Percentiles rank a stretch among this genome's conserved stretches.
Conservation (phyloP, 2,113 vertebrate genomes). For the Odontesthes bonariensis region DNA sequence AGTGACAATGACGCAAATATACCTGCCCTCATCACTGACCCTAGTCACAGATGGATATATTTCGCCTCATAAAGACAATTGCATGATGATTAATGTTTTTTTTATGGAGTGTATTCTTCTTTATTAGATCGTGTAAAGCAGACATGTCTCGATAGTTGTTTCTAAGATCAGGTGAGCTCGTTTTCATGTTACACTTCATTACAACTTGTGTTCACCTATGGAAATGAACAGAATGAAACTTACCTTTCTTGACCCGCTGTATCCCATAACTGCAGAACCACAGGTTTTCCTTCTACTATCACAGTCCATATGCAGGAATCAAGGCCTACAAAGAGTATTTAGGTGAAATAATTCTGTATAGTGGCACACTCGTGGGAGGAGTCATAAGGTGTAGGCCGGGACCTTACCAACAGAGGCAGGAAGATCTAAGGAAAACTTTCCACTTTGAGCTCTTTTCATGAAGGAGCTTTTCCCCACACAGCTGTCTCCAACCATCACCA, state of each 20-base stretch:
- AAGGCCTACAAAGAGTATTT: slow-evolving; percentile 82
- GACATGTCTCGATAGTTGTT: too few species aligned
- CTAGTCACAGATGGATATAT: neutral
- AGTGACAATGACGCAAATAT: neutral
- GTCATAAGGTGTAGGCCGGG: neutral
- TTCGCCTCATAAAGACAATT: too few species aligned
- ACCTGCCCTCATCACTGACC: neutral
- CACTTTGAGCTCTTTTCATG: slow-evolving; percentile 84
- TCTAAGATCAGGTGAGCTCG: too few species aligned
- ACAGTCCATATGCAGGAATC: slow-evolving; percentile 88
- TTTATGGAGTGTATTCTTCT: too few species aligned
- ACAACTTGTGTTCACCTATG: too few species aligned
- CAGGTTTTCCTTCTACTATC: slow-evolving; percentile 83
- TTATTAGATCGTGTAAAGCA: too few species aligned
- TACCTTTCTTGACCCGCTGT: slow-evolving; percentile 97
- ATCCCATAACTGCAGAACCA: slow-evolving; percentile 92
- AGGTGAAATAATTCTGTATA: neutral
- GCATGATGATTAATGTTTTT: too few species aligned
- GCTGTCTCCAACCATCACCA: slow-evolving; percentile 91
- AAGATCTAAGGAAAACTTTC: slow-evolving; percentile 78
- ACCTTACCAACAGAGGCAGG: slow-evolving; percentile 88
- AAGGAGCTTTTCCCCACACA: slow-evolving; percentile 94
- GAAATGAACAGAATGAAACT: neutral
- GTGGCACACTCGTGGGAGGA: neutral
- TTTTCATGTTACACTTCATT: too few species aligned